Percentiles rank a stretch among this genome's conserved stretches.
These are phyloP conservation scores for Lacerta viridis DNA, from an alignment of 2,797 vertebrate genomes.

Conservation along the genomic window DNA sequence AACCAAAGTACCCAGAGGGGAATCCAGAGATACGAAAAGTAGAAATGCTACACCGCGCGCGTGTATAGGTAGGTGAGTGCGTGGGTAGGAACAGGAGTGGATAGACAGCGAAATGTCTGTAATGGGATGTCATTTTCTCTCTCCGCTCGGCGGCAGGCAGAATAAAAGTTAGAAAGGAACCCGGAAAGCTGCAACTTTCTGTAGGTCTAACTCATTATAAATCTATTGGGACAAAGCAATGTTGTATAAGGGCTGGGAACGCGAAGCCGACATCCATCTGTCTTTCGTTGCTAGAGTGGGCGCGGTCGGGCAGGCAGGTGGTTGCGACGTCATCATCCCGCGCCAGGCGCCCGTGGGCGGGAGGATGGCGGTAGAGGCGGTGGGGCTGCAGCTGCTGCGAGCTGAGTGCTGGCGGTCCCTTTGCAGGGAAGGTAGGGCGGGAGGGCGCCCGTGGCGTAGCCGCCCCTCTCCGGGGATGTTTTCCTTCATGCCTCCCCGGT, in stretches of 20 bases:
- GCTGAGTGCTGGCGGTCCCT: fast-evolving
- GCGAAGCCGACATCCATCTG: too few species aligned
- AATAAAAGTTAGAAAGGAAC: too few species aligned
- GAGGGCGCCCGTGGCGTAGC: neutral
- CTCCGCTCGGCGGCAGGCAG: too few species aligned
- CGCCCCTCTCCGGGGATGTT: neutral
- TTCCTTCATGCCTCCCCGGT: neutral
- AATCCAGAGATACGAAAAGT: neutral
- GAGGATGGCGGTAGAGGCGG: slow-evolving; percentile 43
- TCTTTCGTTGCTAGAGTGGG: too few species aligned
- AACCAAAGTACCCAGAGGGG: neutral
- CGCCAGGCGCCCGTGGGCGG: neutral
- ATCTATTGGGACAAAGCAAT: neutral
- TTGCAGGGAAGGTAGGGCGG: slow-evolving; percentile 30
- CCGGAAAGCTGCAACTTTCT: too few species aligned
- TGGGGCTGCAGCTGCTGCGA: neutral
- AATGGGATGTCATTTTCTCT: too few species aligned
- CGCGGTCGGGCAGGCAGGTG: neutral
- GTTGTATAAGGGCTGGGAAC: neutral
- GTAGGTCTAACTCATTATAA: neutral
- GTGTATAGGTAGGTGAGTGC: too few species aligned
- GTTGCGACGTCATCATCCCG: fast-evolving
- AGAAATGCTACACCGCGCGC: too few species aligned
- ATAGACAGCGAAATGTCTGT: too few species aligned
- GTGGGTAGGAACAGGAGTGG: too few species aligned